A percentile compares a stretch with the other conserved stretches of the same genome.
Conservation (phyloP, 2,113 vertebrate genomes). For the Malurus cyaneus region DNA sequence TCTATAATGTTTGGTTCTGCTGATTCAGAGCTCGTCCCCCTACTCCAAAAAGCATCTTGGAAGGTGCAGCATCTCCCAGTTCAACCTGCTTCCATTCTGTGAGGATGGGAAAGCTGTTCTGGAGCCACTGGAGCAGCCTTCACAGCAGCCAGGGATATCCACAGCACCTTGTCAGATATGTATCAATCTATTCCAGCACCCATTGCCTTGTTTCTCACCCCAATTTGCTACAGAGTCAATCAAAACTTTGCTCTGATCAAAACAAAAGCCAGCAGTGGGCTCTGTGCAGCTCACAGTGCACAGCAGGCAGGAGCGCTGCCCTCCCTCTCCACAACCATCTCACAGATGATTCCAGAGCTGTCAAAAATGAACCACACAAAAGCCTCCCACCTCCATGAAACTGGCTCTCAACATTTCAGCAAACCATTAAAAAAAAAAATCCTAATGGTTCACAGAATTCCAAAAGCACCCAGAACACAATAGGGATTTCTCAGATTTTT, state of each 20-base stretch:
- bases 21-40: neutral
- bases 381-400: neutral
- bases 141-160: neutral
- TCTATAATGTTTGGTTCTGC: neutral
- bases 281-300: neutral
- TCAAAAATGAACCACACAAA: neutral
- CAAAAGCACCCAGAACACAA: neutral
- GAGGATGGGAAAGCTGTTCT: neutral
- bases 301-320: neutral
- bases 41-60: fast-evolving
- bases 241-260: neutral
- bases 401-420: neutral
- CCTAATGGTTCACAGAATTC: neutral
- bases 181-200: neutral
- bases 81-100: neutral
- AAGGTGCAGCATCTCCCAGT: neutral
- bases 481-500: neutral
- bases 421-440: neutral
- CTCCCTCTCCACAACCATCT: neutral
- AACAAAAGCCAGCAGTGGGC: neutral
- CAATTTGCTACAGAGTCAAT: neutral
- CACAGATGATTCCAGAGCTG: neutral
- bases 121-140: neutral
- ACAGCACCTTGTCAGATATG: fast-evolving
- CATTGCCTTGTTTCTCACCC: neutral